Percentiles rank a stretch among this genome's conserved stretches.
Evolutionary conservation across 2,113 vertebrate species (phyloP).

Genomic region (western clawed frog (Xenopus tropicalis)): DNA sequence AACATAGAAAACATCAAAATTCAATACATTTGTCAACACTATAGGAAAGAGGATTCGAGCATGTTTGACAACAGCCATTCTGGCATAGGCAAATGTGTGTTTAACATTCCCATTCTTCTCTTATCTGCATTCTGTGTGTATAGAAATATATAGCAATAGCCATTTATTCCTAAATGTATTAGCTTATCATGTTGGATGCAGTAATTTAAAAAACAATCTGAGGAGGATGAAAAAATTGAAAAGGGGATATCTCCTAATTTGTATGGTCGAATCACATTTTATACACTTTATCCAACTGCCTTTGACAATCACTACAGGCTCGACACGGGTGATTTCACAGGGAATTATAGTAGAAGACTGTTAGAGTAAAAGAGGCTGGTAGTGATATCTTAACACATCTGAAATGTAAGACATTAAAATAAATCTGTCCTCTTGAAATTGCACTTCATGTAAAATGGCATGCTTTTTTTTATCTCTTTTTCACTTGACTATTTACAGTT

Average conservation of each 20-base stretch:
- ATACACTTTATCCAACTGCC: constrained; percentile 8
- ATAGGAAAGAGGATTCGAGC: too few species aligned
- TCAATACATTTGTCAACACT: too few species aligned
- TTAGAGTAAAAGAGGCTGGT: background rate
- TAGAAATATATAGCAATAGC: too few species aligned
- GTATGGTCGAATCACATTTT: constrained; percentile 4
- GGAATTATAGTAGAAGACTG: constrained; percentile 1
- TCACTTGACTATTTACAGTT: background rate
- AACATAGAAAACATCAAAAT: too few species aligned
- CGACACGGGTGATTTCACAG: constrained; percentile 7
- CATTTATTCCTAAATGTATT: too few species aligned
- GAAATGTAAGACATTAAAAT: constrained; percentile 2
- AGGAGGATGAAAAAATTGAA: background rate
- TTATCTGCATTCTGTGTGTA: too few species aligned
- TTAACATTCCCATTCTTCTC: too few species aligned
- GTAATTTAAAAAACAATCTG: too few species aligned
- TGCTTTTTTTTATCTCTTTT: background rate
- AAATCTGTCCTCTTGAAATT: constrained; percentile 14
- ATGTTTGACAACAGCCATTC: too few species aligned
- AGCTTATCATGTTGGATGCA: too few species aligned
- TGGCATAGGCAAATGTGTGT: too few species aligned
- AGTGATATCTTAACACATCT: constrained; percentile 16
- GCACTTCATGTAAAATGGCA: background rate
- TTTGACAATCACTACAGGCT: constrained; percentile 9
- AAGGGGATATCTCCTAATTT: constrained; percentile 2